Evolutionary conservation across 1,140 invertebrate genomes (phyloP).

Genomic region (Papilio helenus): DNA sequence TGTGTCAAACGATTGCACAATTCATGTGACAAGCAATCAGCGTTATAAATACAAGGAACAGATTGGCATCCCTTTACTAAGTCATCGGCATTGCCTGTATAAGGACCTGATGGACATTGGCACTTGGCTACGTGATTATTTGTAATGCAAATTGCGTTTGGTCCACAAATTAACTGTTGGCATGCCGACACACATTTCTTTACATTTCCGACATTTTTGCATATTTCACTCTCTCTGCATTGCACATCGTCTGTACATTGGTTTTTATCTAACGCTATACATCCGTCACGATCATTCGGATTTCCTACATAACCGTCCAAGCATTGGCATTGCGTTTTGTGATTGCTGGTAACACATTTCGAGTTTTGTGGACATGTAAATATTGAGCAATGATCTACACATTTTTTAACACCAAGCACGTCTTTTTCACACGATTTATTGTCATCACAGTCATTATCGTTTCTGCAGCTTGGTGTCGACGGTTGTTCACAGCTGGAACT

Average conservation of each 20-base stretch:
- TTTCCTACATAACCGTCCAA: slow-evolving; percentile 91
- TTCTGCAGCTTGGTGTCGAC: slow-evolving; percentile 90
- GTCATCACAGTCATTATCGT: slow-evolving; percentile 88
- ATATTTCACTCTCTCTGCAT: slow-evolving; percentile 91
- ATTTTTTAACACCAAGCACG: slow-evolving; percentile 93
- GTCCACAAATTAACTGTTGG: slow-evolving; percentile 89
- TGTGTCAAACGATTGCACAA: slow-evolving; percentile 92
- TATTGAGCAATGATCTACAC: slow-evolving; percentile 88
- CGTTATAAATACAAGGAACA: slow-evolving; percentile 93
- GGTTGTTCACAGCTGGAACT: slow-evolving; percentile 92
- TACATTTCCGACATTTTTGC: slow-evolving; percentile 80
- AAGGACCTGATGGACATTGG: slow-evolving; percentile 92
- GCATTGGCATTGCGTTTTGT: slow-evolving; percentile 91
- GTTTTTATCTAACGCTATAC: slow-evolving; percentile 87
- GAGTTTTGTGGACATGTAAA: slow-evolving; percentile 93
- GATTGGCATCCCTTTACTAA: slow-evolving; percentile 87
- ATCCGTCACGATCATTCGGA: slow-evolving; percentile 94
- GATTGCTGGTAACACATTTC: slow-evolving; percentile 89
- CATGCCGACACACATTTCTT: slow-evolving; percentile 90
- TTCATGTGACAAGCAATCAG: slow-evolving; percentile 90
- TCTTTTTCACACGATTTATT: slow-evolving; percentile 90
- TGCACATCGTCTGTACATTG: slow-evolving; percentile 91
- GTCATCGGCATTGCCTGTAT: slow-evolving; percentile 92
- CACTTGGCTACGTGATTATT: slow-evolving; percentile 95
- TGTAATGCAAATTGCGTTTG: slow-evolving; percentile 92